These are phyloP conservation scores for Morpho achilles DNA, from an alignment of 2,888 invertebrate genomes.

Conservation along the genomic window DNA sequence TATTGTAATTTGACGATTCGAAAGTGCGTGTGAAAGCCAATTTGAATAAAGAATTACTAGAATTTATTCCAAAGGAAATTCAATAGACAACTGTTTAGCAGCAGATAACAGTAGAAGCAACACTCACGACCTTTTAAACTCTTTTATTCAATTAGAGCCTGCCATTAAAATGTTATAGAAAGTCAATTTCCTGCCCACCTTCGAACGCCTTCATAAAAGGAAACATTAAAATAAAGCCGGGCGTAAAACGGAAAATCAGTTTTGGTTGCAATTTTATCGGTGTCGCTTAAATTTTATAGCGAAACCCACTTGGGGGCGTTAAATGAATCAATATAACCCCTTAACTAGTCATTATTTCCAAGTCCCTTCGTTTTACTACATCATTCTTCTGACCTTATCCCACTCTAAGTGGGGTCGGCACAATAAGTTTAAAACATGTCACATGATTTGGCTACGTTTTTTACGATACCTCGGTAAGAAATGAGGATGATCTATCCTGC, in stretches of 20 bases:
- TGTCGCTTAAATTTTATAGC: slow-evolving; percentile 5
- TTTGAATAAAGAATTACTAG: no score
- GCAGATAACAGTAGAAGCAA: not conserved
- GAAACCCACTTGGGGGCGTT: slow-evolving; percentile 1
- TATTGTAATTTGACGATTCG: no score
- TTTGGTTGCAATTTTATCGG: slow-evolving; percentile 7
- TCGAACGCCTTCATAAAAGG: slow-evolving; percentile 1
- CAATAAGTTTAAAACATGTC: no score
- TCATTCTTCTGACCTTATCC: no score
- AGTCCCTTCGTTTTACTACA: not conserved
- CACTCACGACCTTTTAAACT: not conserved
- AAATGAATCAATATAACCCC: slow-evolving; percentile 1
- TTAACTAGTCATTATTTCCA: not conserved
- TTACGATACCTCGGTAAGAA: no score
- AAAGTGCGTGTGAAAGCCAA: no score
- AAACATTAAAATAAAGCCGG: slow-evolving; percentile 1
- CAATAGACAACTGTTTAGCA: not conserved
- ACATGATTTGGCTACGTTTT: no score
- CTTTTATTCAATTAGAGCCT: not conserved
- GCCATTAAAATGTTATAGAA: no score
- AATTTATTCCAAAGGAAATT: no score
- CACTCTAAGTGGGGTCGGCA: no score
- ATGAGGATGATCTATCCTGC: no score
- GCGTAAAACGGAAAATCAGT: slow-evolving; percentile 8
- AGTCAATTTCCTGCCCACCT: not conserved